Evolutionary conservation across 2,797 vertebrate species (phyloP).

Genomic region (Dipus sagitta): DNA sequence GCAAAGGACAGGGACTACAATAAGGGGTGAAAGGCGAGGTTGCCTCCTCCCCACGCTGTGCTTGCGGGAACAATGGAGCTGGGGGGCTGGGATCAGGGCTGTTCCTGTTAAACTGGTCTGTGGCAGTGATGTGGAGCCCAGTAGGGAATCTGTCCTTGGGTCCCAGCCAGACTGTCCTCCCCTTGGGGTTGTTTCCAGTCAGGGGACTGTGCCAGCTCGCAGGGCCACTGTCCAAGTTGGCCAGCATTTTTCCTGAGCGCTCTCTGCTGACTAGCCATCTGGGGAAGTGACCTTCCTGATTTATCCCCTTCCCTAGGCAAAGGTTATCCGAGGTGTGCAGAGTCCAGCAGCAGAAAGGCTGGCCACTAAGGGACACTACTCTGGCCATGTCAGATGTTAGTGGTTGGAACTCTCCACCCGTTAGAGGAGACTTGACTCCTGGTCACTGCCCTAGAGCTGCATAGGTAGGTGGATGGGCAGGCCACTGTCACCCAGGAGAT

Average conservation of each 20-base stretch:
- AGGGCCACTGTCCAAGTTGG: neutral
- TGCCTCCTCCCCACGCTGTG: neutral
- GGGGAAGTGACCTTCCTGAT: neutral
- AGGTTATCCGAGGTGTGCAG: neutral
- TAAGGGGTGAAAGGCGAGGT: neutral
- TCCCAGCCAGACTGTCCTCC: neutral
- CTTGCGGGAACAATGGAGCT: neutral
- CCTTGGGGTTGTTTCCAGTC: neutral
- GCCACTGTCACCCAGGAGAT: neutral
- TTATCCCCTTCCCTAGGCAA: neutral
- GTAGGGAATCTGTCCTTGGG: neutral
- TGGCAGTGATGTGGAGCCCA: neutral
- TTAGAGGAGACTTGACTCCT: neutral
- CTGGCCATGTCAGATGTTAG: neutral
- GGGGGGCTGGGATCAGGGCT: rapidly evolving
- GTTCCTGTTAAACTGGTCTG: constrained; percentile 24
- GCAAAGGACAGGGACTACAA: neutral
- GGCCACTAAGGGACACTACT: neutral
- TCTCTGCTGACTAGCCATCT: neutral
- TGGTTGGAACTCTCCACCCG: neutral
- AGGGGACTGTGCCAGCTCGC: neutral
- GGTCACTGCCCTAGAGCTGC: neutral
- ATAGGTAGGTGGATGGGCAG: too few species aligned
- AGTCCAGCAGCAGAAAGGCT: neutral
- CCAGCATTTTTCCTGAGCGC: neutral